Percentiles rank a stretch among this genome's conserved stretches.
phyloP scores from a whole-genome alignment of 2,888 invertebrate genomes.

The Ichneumon xanthorius region DNA sequence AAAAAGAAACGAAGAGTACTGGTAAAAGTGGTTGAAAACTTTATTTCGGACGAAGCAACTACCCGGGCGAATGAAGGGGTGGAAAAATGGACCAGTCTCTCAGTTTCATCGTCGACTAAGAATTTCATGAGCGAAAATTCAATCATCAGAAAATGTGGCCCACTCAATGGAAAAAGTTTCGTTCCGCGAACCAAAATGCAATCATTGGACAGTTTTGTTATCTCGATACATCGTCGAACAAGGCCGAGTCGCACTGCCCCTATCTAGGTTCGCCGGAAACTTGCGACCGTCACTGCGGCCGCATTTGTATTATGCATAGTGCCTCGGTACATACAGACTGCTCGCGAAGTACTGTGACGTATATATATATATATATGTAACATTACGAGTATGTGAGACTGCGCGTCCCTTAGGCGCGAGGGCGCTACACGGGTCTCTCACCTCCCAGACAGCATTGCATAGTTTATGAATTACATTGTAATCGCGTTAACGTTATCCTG shows the following conservation, averaged over 20 bases:
- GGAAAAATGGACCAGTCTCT: neutral
- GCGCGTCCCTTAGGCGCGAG: constrained; percentile 27
- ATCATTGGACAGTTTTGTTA: neutral
- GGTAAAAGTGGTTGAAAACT: neutral
- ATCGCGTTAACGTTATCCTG: constrained; percentile 75
- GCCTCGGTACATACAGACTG: neutral
- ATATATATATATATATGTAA: too few species aligned
- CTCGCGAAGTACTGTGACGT: neutral
- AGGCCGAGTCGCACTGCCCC: neutral
- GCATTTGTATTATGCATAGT: constrained; percentile 13
- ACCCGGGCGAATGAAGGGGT: neutral
- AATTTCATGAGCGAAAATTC: neutral
- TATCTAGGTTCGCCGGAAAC: neutral
- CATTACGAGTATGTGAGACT: neutral
- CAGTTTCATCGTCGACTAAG: neutral
- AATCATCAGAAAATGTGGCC: neutral
- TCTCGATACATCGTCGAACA: neutral
- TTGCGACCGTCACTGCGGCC: neutral
- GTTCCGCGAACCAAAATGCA: too few species aligned
- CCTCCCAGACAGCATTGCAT: constrained; percentile 71
- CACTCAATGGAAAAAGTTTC: neutral
- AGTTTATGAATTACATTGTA: constrained; percentile 77
- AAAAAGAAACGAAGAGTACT: neutral
- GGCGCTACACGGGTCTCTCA: constrained; percentile 55
- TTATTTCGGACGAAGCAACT: neutral